phyloP scores from a whole-genome alignment of 2,888 invertebrate species.

The Nephrocerus scutellatus region DNA sequence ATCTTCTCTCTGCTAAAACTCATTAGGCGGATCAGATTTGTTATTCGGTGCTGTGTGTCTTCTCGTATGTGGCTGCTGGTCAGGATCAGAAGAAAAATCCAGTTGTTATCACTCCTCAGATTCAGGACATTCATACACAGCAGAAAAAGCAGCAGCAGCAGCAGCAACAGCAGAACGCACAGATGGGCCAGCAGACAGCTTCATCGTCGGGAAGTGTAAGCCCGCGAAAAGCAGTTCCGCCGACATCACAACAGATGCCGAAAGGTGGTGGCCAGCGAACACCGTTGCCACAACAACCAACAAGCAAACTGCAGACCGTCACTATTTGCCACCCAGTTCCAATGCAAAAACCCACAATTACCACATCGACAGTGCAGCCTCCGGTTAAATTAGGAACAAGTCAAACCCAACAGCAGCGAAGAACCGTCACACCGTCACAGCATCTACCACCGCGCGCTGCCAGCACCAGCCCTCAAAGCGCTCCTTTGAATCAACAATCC shows the following conservation, averaged over 20 bases:
- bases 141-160: constrained; percentile 39
- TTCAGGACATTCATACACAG: constrained; percentile 43
- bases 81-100: constrained; percentile 61
- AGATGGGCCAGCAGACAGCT: constrained; percentile 16
- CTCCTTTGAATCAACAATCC: constrained; percentile 21
- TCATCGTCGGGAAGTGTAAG: constrained; percentile 7
- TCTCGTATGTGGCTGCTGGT: constrained; percentile 96
- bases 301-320: constrained; percentile 32
- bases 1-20: constrained; percentile 9
- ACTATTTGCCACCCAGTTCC: constrained; percentile 43
- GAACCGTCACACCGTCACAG: not conserved
- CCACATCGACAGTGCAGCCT: constrained; percentile 45
- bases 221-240: constrained; percentile 4
- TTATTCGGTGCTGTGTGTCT: constrained; percentile 98
- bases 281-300: constrained; percentile 28
- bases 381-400: constrained; percentile 29
- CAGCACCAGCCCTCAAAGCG: constrained; percentile 19
- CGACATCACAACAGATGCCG: constrained; percentile 7
- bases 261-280: constrained; percentile 5
- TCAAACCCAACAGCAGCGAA: constrained; percentile 2
- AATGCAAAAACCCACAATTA: constrained; percentile 43
- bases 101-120: constrained; percentile 42
- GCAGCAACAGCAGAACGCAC: constrained; percentile 27
- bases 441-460: constrained; percentile 18
- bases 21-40: constrained; percentile 95